A percentile compares a stretch with the other conserved stretches of the same genome.
These are phyloP conservation scores for Bombus ignitus DNA, from an alignment of 1,140 invertebrate species.

Conservation along the genomic window DNA sequence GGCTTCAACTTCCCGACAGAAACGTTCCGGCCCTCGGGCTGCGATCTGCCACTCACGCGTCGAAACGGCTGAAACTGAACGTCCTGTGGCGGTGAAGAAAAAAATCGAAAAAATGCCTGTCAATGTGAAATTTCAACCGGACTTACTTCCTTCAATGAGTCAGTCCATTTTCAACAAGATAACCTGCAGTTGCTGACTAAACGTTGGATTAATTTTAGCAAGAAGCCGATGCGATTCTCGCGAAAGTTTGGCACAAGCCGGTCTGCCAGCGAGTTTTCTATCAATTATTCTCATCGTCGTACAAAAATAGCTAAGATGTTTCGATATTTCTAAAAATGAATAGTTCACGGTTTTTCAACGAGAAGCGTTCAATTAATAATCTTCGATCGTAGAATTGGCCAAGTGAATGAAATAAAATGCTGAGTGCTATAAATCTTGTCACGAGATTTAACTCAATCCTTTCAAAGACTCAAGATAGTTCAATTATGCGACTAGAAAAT, in stretches of 20 bases:
- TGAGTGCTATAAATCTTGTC: no score
- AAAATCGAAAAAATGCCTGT: not conserved
- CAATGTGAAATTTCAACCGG: constrained; percentile 25
- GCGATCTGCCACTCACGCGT: constrained; percentile 63
- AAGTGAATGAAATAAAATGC: no score
- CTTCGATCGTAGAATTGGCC: no score
- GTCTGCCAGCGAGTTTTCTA: no score
- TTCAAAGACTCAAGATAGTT: no score
- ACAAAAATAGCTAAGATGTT: no score
- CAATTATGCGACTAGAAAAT: no score
- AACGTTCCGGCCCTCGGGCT: constrained; percentile 42
- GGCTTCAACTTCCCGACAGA: constrained; percentile 58
- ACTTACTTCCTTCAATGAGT: not conserved
- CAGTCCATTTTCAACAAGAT: not conserved
- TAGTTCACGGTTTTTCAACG: fast-evolving
- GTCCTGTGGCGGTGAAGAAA: not conserved
- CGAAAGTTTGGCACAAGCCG: not conserved
- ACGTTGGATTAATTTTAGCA: not conserved
- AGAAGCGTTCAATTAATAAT: no score
- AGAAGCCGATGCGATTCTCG: not conserved
- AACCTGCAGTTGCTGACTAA: not conserved
- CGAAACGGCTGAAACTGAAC: constrained; percentile 17
- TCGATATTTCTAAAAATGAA: no score
- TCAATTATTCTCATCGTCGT: no score
- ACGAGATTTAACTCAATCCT: no score